Percentiles rank a stretch among this genome's conserved stretches.
Conservation (phyloP, 2,113 vertebrate species). For the Microcebus tavaratra region DNA sequence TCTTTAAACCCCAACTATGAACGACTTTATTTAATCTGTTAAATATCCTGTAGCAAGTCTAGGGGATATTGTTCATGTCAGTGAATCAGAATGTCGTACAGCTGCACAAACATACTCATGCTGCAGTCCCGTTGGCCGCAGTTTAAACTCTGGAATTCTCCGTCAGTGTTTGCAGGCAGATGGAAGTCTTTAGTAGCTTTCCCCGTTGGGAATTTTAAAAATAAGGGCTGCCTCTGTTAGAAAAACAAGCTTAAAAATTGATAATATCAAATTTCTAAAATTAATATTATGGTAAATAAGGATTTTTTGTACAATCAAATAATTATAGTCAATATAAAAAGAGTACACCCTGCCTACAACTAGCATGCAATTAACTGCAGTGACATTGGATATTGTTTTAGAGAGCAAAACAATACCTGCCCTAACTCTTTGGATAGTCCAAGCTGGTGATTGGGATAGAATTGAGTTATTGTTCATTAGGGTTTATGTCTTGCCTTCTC, state of each 20-base stretch:
- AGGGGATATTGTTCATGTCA: slow-evolving; percentile 72
- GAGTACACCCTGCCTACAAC: neutral
- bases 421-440: neutral
- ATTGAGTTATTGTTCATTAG: neutral
- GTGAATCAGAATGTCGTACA: slow-evolving; percentile 74
- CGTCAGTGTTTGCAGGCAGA: slow-evolving; percentile 54
- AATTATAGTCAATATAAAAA: neutral
- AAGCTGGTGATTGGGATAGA: neutral
- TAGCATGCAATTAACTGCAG: neutral
- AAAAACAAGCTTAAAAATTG: slow-evolving; percentile 66
- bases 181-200: slow-evolving; percentile 66
- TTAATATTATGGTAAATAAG: slow-evolving; percentile 43
- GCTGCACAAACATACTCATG: slow-evolving; percentile 79
- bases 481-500: neutral
- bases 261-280: slow-evolving; percentile 48
- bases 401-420: neutral
- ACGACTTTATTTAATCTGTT: slow-evolving; percentile 69
- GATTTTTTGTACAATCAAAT: slow-evolving; percentile 20
- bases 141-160: slow-evolving; percentile 73
- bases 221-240: slow-evolving; percentile 62
- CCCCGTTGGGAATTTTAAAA: slow-evolving; percentile 57
- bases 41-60: slow-evolving; percentile 59
- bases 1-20: slow-evolving; percentile 48
- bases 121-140: slow-evolving; percentile 21
- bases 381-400: neutral